A percentile compares a stretch with the other conserved stretches of the same genome.
phyloP scores from a whole-genome alignment of 1,140 invertebrate species.

The Ips typographus region DNA sequence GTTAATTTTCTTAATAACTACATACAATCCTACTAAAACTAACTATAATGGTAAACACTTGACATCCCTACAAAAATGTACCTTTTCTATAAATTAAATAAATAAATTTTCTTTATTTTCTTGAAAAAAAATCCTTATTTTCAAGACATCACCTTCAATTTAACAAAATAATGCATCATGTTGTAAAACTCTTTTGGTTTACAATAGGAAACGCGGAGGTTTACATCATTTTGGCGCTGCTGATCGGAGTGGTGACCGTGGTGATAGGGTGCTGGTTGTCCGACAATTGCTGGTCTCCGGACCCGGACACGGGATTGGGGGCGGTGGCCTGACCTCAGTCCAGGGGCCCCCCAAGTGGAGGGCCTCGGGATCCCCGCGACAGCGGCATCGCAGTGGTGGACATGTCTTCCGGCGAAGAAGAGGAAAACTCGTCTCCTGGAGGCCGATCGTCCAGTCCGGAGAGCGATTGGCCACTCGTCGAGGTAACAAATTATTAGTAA shows the following conservation, averaged over 20 bases:
- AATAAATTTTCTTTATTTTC: too few species aligned
- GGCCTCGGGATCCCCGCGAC: constrained; percentile 39
- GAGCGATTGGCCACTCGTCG: constrained; percentile 50
- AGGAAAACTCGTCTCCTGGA: constrained; percentile 32
- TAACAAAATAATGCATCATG: too few species aligned
- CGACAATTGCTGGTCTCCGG: constrained; percentile 74
- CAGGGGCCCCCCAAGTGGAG: constrained; percentile 42
- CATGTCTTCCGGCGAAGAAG: constrained; percentile 32
- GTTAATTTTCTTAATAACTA: too few species aligned
- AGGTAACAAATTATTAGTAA: constrained; percentile 23
- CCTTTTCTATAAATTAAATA: too few species aligned
- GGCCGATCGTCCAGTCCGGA: constrained; percentile 45
- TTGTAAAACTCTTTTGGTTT: too few species aligned
- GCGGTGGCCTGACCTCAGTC: constrained; percentile 66
- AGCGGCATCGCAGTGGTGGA: constrained; percentile 34
- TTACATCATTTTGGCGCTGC: constrained; percentile 69
- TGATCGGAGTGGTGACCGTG: constrained; percentile 69
- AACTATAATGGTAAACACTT: too few species aligned
- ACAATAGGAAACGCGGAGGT: constrained; percentile 67
- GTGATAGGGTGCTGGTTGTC: constrained; percentile 66
- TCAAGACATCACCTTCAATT: too few species aligned
- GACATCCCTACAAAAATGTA: too few species aligned
- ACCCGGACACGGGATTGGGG: constrained; percentile 62
- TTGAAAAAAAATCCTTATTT: too few species aligned
- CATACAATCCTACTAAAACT: too few species aligned